phyloP scores from a whole-genome alignment of 1,140 invertebrate species.

The Lepidurus couesii region DNA sequence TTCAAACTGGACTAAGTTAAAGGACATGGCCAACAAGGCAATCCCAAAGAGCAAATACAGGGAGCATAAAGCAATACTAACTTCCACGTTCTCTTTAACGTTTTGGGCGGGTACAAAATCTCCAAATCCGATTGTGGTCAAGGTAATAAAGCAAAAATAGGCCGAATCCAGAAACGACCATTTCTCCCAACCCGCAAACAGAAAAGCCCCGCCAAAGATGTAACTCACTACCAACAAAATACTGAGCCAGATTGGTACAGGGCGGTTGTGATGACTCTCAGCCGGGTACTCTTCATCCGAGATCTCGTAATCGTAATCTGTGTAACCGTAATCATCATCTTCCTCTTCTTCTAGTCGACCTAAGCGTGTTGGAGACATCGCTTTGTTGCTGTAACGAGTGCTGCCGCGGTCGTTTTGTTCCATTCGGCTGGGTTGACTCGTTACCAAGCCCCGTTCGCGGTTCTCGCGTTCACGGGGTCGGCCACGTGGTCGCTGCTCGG shows the following conservation, averaged over 20 bases:
- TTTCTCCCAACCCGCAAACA: slow-evolving; percentile 69
- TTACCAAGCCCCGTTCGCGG: not conserved
- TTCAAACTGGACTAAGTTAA: slow-evolving; percentile 92
- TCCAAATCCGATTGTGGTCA: slow-evolving; percentile 91
- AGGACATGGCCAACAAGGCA: slow-evolving; percentile 95
- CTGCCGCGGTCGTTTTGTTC: not conserved
- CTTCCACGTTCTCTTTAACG: slow-evolving; percentile 50
- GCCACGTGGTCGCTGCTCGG: slow-evolving; percentile 20
- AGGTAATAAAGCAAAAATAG: slow-evolving; percentile 93
- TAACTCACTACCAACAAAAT: slow-evolving; percentile 82
- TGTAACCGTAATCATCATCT: slow-evolving; percentile 48
- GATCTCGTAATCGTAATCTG: slow-evolving; percentile 49
- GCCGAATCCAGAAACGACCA: slow-evolving; percentile 86
- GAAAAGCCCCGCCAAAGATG: slow-evolving; percentile 76
- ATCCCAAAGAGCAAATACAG: slow-evolving; percentile 93
- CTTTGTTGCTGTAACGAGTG: slow-evolving; percentile 29
- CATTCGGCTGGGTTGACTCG: not conserved
- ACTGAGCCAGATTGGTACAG: slow-evolving; percentile 86
- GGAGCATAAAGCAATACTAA: slow-evolving; percentile 83
- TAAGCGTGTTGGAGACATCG: slow-evolving; percentile 30
- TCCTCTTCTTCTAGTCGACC: slow-evolving; percentile 31
- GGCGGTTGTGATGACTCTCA: slow-evolving; percentile 43
- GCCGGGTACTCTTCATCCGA: slow-evolving; percentile 38
- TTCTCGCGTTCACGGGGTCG: slow-evolving; percentile 13
- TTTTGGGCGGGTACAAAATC: slow-evolving; percentile 86